Base-by-base conservation (phyloP, 2,888 invertebrate species). In the Allygus modestus region DNA sequence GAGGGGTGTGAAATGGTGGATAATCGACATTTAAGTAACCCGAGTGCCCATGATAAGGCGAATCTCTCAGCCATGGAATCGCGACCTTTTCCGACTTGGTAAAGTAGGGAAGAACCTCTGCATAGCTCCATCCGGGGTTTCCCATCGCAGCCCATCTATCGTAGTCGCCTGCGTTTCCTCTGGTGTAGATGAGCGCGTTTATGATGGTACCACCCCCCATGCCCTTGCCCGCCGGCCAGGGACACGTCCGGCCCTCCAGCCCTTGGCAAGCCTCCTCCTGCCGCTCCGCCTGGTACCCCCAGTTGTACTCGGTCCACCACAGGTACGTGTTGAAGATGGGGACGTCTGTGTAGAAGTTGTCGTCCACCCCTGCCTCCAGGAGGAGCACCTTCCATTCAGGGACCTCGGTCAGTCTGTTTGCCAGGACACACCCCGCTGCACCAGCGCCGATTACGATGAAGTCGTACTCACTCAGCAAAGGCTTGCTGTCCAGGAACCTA, bases 171-270 rank as follows among this genome's bases (percentile, higher is more conserved):
- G 51, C 71, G 84, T 88, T 88, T 1, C 88, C 88, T 17, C 88
- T 69, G 7, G 88, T 88, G 85, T 88, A 88, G 12, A 88, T 88
- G 85, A 88, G 88, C 37, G 88, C 88, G 83, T 88, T 88, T 71
- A 88, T 87, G 26, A 88, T 85, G 17, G 88, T 88, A 1, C 88
- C 88, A 7, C 88, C 88, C 26, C 88, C 88, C 4, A 87, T 83
- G 0, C 88, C 94, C 91, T 95, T 96, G 0, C 95, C 97, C 33
- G 97, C 92, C 0, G 96, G 96, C 96, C 95, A 96, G 87, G 93
- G 93, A 88, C 95, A 95, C 81, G 91, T 91, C 9, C 91, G 91
- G 58, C 93, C 92, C 54, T 92, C 90, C 94, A 95, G 88, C 91
- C 92, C 92, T 83, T 91, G 89, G 85, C 95, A 95, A 0, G 94